phyloP scores from a whole-genome alignment of 2,797 vertebrate genomes.

The Danio choprae region DNA sequence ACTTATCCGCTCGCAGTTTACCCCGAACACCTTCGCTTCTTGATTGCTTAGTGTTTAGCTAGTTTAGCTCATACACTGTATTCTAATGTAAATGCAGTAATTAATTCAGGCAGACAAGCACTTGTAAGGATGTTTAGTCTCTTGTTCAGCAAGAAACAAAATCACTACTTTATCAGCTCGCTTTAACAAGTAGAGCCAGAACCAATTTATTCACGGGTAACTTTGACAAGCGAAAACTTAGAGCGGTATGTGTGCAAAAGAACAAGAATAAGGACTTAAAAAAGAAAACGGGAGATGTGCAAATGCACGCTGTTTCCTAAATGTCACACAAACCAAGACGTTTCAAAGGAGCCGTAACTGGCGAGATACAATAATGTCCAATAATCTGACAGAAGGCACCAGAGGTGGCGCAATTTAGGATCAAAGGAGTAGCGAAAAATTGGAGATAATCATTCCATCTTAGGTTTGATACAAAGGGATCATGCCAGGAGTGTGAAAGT shows the following conservation, averaged over 20 bases:
- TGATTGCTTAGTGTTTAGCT: constrained; percentile 30
- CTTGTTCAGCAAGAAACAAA: constrained; percentile 68
- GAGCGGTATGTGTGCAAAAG: background rate
- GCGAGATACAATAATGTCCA: constrained; percentile 27
- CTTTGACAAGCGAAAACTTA: constrained; percentile 17
- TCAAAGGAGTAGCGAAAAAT: constrained; percentile 31
- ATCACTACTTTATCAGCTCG: constrained; percentile 24
- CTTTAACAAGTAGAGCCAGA: constrained; percentile 29
- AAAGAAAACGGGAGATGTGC: background rate
- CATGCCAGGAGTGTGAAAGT: background rate
- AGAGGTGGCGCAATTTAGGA: constrained; percentile 33
- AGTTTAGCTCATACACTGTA: constrained; percentile 34
- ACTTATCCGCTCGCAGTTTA: constrained; percentile 7
- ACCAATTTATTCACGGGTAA: constrained; percentile 28
- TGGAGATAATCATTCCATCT: constrained; percentile 40
- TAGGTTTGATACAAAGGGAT: constrained; percentile 26
- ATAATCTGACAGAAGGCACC: constrained; percentile 26
- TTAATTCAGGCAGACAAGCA: constrained; percentile 73
- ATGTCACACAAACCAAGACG: constrained; percentile 26
- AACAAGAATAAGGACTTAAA: background rate
- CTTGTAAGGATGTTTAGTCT: constrained; percentile 76
- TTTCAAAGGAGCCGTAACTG: constrained; percentile 34
- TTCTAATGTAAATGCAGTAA: constrained; percentile 69
- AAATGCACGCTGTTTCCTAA: background rate
- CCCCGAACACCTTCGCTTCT: constrained; percentile 20